These are phyloP conservation scores for Spheniscus mendiculus DNA, from an alignment of 2,113 vertebrate species.

Conservation along the genomic window DNA sequence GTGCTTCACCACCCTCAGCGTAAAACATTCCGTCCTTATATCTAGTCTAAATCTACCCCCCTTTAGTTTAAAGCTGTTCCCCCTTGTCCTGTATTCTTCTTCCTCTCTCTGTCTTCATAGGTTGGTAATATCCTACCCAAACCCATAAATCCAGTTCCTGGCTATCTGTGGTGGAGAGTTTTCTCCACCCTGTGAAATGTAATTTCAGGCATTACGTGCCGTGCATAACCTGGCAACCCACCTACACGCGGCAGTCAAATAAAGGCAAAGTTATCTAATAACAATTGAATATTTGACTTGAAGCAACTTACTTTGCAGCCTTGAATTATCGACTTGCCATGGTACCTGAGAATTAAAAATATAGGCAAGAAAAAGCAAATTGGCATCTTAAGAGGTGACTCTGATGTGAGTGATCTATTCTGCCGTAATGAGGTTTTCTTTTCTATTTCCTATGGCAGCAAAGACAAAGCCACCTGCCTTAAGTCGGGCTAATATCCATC, in stretches of 20 bases:
- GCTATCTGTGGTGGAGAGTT: neutral
- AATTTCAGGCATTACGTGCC: neutral
- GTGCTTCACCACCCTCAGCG: too few species aligned
- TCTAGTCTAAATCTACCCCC: too few species aligned
- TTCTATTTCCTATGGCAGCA: neutral
- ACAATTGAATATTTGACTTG: slow-evolving; percentile 1
- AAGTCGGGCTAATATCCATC: neutral
- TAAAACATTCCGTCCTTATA: too few species aligned
- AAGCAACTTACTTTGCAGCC: slow-evolving; percentile 4
- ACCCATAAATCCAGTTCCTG: neutral
- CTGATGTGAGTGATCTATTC: neutral
- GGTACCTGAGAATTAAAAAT: neutral
- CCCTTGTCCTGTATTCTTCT: neutral
- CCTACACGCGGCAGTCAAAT: neutral
- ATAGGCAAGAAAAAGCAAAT: neutral
- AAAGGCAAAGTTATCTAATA: neutral
- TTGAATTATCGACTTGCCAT: neutral
- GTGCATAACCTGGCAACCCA: slow-evolving; percentile 12
- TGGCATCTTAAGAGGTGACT: neutral
- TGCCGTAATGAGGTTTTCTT: neutral
- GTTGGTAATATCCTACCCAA: neutral
- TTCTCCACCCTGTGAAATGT: neutral
- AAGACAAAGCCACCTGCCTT: neutral
- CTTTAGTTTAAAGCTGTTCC: too few species aligned
- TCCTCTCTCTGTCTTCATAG: neutral